phyloP scores from a whole-genome alignment of 2,113 vertebrate genomes.

The Trogon melanurus region DNA sequence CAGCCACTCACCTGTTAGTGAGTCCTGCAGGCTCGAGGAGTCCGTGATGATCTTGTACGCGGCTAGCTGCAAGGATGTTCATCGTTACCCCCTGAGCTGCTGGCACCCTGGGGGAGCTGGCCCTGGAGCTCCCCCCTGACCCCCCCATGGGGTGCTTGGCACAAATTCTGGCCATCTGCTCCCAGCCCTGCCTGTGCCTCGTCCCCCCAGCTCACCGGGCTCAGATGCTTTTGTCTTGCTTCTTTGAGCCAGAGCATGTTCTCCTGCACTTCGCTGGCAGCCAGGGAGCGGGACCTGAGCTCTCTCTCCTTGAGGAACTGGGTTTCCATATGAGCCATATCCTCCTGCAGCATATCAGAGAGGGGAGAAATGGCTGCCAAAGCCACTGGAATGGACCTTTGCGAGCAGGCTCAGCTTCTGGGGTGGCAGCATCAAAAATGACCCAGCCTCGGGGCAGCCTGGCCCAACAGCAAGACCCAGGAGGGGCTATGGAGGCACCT shows the following conservation, averaged over 20 bases:
- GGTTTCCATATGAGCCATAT: not conserved
- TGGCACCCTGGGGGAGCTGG: not conserved
- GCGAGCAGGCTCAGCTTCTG: not conserved
- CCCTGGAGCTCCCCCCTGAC: too few species aligned
- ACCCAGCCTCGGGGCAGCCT: not conserved
- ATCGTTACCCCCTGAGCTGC: not conserved
- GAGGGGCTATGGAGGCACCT: not conserved
- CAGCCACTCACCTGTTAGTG: not conserved
- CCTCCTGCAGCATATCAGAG: not conserved
- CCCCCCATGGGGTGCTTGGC: not conserved
- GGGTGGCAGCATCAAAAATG: not conserved
- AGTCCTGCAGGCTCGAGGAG: accelerated
- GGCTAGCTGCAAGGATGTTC: not conserved
- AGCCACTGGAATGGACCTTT: not conserved
- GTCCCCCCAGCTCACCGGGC: not conserved
- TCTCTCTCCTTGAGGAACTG: not conserved
- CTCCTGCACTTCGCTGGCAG: too few species aligned
- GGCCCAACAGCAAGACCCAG: not conserved
- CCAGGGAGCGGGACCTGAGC: not conserved
- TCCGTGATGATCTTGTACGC: accelerated
- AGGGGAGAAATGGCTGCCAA: not conserved
- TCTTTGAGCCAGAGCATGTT: not conserved
- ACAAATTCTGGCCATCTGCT: not conserved
- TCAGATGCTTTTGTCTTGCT: not conserved
- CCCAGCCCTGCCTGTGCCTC: not conserved